Base-by-base conservation (phyloP, 2,888 invertebrate species). In the Trichacis sp. region DNA sequence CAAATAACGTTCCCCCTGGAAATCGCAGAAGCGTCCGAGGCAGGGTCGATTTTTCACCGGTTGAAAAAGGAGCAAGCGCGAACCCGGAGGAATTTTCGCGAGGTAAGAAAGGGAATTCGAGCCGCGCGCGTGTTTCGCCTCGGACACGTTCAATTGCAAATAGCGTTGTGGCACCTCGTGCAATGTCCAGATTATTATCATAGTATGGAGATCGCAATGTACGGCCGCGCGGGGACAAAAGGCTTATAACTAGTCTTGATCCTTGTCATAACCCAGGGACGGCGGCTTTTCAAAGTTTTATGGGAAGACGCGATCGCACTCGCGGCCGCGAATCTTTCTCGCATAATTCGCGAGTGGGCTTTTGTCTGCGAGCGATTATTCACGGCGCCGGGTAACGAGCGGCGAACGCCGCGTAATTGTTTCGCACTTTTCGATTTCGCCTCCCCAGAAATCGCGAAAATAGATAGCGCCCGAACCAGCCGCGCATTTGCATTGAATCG, bases 181-280 rank as follows among this genome's bases (percentile, higher is more conserved):
- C 66, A 55, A 58, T 62, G 66, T 62, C 45, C 50, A 49, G 66
- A 66, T 66, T 57, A 53, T 51, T 65, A 65, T 65, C 65, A 14
- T 46, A 33, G 46, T 51, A 65, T 65, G 61, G 60, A 65, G 65
- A 65, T 65, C 51, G 24, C 47, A 47, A 11, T 24, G 15, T 11
- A 48, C 48, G 48, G 8, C 12, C 33, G 56, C 48, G 43, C 48
- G 59, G 33, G 33, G 57, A 65, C 57, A 65, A 65, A 65, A 54
- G 61, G 61, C 24, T 3, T 46, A 19, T 50, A 65, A 65, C 61
- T 61, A 65, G 65, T 58, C 57, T 61, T 51, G 51, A 62, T 62
- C 66, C 58, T 66, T 62, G 66, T 66, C 66, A 66, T 62, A 66
- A 66, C 55, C 55, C 60, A 57, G 61, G 57, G 57, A 61, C 57